A percentile compares a stretch with the other conserved stretches of the same genome.
These are phyloP conservation scores for Toxostoma redivivum DNA, from an alignment of 2,113 vertebrate genomes.

Conservation along the genomic window DNA sequence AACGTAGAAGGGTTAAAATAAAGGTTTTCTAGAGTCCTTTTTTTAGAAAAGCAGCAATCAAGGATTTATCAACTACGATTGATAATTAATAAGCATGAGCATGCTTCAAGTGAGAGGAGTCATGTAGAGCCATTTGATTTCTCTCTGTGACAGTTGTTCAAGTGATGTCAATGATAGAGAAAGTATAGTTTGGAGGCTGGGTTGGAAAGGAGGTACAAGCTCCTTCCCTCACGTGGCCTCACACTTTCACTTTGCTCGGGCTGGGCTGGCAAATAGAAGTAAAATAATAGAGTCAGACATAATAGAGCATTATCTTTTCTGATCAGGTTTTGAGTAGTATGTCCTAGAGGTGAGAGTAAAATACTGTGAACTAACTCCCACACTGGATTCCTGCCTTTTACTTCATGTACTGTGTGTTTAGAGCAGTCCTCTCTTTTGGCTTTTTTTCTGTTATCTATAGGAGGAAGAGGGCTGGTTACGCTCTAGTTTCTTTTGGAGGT, in stretches of 20 bases:
- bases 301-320: neutral
- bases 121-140: slow-evolving; percentile 26
- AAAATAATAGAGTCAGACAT: neutral
- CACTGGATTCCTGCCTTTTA: neutral
- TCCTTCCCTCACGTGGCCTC: neutral
- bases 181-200: neutral
- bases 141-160: slow-evolving; percentile 20
- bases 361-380: neutral
- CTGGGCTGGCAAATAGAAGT: neutral
- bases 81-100: slow-evolving; percentile 46
- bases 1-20: neutral
- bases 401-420: neutral
- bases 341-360: neutral
- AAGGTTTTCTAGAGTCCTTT: neutral
- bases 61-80: neutral
- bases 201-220: neutral
- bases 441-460: neutral
- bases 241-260: neutral
- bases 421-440: neutral
- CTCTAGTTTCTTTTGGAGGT: neutral
- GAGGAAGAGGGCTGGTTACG: neutral
- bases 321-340: neutral
- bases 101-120: slow-evolving; percentile 39
- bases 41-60: slow-evolving; percentile 42
- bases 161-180: neutral